phyloP scores from a whole-genome alignment of 2,113 vertebrate species.

The Ibidorhyncha struthersii region DNA sequence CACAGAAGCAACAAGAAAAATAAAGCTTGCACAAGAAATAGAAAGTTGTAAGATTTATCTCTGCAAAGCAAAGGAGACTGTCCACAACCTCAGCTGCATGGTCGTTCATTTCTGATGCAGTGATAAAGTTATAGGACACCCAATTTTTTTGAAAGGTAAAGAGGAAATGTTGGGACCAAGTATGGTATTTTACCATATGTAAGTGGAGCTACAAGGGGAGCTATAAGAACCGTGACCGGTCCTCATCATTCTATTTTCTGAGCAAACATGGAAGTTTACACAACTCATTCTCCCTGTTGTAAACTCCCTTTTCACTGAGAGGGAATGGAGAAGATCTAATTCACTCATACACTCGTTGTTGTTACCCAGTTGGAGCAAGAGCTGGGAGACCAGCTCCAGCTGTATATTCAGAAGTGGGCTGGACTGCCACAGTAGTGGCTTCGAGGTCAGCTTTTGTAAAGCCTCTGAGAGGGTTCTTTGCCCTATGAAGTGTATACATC shows the following conservation, averaged over 20 bases:
- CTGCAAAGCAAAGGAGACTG: neutral
- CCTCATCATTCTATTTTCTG: neutral
- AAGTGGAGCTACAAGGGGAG: neutral
- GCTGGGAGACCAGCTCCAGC: neutral
- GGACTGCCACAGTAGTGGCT: neutral
- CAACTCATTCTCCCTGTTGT: neutral
- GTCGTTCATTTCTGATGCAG: neutral
- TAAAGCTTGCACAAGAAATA: neutral
- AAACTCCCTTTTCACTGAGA: neutral
- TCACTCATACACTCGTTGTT: rapidly evolving
- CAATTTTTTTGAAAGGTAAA: neutral
- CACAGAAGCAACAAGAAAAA: neutral
- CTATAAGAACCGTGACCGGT: neutral
- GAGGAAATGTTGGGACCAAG: neutral
- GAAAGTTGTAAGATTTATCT: neutral
- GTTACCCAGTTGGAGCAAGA: neutral
- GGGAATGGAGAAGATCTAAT: neutral
- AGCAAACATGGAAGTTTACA: neutral
- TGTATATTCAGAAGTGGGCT: neutral
- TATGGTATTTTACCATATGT: neutral
- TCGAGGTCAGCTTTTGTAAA: neutral
- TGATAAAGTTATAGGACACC: neutral
- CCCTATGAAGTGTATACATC: neutral
- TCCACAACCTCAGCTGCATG: neutral
- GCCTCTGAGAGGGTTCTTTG: neutral